These are phyloP conservation scores for Melanotaenia parkinsoni DNA, from an alignment of 2,797 vertebrate genomes.

Conservation along the genomic window DNA sequence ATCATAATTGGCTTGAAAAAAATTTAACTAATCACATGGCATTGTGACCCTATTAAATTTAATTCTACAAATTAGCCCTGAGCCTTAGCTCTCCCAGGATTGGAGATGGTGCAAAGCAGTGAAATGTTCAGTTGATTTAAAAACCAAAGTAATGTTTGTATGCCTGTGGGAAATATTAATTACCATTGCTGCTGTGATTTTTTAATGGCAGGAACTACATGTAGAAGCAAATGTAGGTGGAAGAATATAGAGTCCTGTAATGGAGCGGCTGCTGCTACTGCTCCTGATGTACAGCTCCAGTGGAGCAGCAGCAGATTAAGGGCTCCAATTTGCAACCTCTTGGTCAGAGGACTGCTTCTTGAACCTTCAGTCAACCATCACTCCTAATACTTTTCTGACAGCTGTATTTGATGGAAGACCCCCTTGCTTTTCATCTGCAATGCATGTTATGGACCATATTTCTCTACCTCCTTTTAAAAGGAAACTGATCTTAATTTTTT, in stretches of 20 bases:
- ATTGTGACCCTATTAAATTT: conserved; percentile 18
- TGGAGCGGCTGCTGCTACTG: conserved; percentile 8
- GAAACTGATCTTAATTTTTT: neutral
- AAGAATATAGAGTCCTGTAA: neutral
- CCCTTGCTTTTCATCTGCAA: neutral
- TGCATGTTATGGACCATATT: neutral
- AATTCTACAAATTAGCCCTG: conserved; percentile 23
- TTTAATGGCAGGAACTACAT: conserved; percentile 4
- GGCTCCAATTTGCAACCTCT: conserved; percentile 59
- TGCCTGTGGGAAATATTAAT: neutral
- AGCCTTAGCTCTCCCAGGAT: conserved; percentile 18
- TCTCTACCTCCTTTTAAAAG: neutral
- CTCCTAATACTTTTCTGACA: conserved; percentile 16
- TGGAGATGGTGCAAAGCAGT: conserved; percentile 43
- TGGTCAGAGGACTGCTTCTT: conserved; percentile 40
- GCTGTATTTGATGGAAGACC: conserved; percentile 10
- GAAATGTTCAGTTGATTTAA: conserved; percentile 42
- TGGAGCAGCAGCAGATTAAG: conserved; percentile 58
- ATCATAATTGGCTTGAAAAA: neutral
- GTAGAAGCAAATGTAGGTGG: neutral
- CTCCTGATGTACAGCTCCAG: conserved; percentile 44
- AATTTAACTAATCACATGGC: neutral
- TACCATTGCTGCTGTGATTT: conserved; percentile 1
- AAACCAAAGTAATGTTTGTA: conserved; percentile 15
- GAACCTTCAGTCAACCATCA: conserved; percentile 40